A percentile compares a stretch with the other conserved stretches of the same genome.
Evolutionary conservation across 2,888 invertebrate genomes (phyloP).

Genomic region (Saturnia pavonia): DNA sequence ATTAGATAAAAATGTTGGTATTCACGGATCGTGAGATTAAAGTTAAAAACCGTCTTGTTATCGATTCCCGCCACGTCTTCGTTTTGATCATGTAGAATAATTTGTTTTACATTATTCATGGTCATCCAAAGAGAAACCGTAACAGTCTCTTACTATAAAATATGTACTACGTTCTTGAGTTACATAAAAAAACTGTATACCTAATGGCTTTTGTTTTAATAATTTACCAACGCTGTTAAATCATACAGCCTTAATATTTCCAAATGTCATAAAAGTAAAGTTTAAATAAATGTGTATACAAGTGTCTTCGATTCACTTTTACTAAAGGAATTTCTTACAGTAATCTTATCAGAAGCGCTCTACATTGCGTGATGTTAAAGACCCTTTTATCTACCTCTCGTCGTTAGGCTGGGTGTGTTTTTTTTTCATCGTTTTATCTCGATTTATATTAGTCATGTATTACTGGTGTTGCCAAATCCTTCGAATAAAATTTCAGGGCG

Average conservation of each 20-base stretch:
- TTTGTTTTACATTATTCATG: neutral
- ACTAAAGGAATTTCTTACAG: constrained; percentile 15
- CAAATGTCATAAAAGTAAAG: neutral
- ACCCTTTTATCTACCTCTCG: constrained; percentile 4
- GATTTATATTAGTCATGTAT: neutral
- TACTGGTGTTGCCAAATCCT: neutral
- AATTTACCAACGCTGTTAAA: neutral
- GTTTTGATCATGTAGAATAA: neutral
- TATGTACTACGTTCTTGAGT: neutral
- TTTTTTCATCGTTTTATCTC: neutral
- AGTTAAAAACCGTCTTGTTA: neutral
- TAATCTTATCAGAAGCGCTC: constrained; percentile 14
- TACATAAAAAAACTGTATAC: neutral
- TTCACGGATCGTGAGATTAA: constrained; percentile 13
- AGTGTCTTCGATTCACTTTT: constrained; percentile 9
- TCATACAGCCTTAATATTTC: neutral
- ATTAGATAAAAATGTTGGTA: constrained; percentile 19
- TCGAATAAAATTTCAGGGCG: no score
- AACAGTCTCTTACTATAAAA: no score
- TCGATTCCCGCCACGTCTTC: neutral
- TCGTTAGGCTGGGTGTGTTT: constrained; percentile 11
- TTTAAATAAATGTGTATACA: constrained; percentile 4
- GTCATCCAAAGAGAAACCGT: neutral
- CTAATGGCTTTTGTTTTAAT: neutral
- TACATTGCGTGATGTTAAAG: constrained; percentile 2